A percentile compares a stretch with the other conserved stretches of the same genome.
Conservation (phyloP, 2,113 vertebrate genomes). For the Hippocampus abdominalis region DNA sequence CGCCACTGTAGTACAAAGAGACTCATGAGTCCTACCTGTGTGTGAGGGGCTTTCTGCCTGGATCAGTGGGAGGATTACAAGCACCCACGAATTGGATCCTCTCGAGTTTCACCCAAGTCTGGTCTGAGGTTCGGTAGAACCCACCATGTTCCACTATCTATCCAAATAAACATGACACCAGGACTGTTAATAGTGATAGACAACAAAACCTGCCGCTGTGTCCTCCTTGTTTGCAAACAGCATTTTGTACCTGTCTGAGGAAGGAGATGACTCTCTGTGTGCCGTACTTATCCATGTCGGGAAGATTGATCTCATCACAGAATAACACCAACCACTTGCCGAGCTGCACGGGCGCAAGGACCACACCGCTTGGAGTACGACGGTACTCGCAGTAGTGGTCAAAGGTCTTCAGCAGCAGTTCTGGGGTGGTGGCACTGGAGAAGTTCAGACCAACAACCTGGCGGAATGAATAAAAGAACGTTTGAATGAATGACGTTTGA, state of each 20-base stretch:
- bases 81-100: slow-evolving; percentile 98
- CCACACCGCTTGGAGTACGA: slow-evolving; percentile 91
- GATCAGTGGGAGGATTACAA: slow-evolving; percentile 97
- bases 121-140: slow-evolving; percentile 96
- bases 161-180: not conserved
- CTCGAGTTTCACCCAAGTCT: slow-evolving; percentile 97
- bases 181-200: not conserved
- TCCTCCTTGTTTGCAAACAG: not conserved
- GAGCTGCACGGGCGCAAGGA: slow-evolving; percentile 92
- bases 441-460: slow-evolving; percentile 99
- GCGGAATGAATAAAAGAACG: not conserved
- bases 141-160: slow-evolving; percentile 99
- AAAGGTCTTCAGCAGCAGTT: slow-evolving; percentile 96
- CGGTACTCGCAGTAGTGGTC: slow-evolving; percentile 98
- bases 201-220: not conserved
- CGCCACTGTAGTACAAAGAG: too few relatives aligned
- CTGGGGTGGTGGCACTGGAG: slow-evolving; percentile 95
- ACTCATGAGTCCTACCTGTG: slow-evolving; percentile 77
- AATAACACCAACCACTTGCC: slow-evolving; percentile 98
- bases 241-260: slow-evolving; percentile 86
- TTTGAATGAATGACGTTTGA: not conserved
- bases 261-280: slow-evolving; percentile 98
- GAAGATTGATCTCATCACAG: slow-evolving; percentile 97
- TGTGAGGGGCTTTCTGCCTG: slow-evolving; percentile 93
- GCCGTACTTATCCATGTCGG: slow-evolving; percentile 98